phyloP scores from a whole-genome alignment of 2,888 invertebrate species.

The Scaeva pyrastri region DNA sequence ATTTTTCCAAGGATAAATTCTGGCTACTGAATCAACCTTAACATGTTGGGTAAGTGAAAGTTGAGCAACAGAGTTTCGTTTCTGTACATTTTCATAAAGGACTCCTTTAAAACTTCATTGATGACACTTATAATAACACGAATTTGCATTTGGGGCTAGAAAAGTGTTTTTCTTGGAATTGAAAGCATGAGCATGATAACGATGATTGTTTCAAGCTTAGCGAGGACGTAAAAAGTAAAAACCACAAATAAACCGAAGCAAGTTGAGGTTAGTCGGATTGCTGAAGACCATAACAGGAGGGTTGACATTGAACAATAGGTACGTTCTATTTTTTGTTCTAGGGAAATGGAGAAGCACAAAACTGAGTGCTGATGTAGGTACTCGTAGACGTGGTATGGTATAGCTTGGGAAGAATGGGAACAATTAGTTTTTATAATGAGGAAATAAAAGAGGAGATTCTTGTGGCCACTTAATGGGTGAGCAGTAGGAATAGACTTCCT shows the following conservation, averaged over 20 bases:
- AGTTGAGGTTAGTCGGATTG: constrained; percentile 32
- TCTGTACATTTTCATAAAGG: constrained; percentile 27
- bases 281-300: constrained; percentile 7
- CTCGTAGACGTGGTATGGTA: neutral
- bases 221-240: neutral
- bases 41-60: neutral
- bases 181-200: neutral
- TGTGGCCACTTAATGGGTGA: constrained; percentile 51
- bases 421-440: constrained; percentile 71
- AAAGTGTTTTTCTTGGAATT: neutral
- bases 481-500: constrained; percentile 11
- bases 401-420: neutral
- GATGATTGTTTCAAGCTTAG: constrained; percentile 5
- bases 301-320: constrained; percentile 63
- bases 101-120: constrained; percentile 34
- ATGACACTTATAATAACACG: constrained; percentile 30
- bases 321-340: constrained; percentile 25
- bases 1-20: neutral
- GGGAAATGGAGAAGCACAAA: constrained; percentile 13
- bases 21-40: no score
- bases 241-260: constrained; percentile 44
- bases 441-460: constrained; percentile 69
- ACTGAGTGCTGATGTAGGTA: no score
- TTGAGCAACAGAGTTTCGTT: neutral
- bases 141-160: constrained; percentile 18